These are phyloP conservation scores for Smittia sp. DNA, from an alignment of 2,888 invertebrate genomes.

Conservation along the genomic window DNA sequence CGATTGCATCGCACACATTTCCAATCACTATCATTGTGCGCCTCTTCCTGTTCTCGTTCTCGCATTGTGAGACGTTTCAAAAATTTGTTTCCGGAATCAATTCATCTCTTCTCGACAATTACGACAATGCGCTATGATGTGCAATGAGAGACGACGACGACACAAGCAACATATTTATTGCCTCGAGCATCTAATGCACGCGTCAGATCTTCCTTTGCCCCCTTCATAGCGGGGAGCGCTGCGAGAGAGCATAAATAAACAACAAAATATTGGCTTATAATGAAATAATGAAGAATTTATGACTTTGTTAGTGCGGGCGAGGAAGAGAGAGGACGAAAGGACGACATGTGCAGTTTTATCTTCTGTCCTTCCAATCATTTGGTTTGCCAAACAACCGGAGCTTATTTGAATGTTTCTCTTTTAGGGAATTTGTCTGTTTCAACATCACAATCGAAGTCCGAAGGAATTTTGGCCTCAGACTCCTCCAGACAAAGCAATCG, in stretches of 20 bases:
- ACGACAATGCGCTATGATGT: conserved; percentile 18
- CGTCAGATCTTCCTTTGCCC: conserved; percentile 34
- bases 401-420: conserved; percentile 21
- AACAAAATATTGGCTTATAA: conserved; percentile 42
- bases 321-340: background rate
- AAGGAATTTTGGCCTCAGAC: conserved; percentile 7
- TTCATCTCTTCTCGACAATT: conserved; percentile 1
- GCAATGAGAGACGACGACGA: conserved; percentile 6
- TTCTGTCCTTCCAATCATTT: conserved; percentile 9
- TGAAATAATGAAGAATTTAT: conserved; percentile 41
- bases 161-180: conserved; percentile 39
- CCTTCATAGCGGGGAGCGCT: conserved; percentile 35
- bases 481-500: conserved; percentile 24
- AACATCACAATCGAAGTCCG: conserved; percentile 14
- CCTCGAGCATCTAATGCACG: conserved; percentile 33
- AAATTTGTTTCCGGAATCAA: conserved; percentile 28
- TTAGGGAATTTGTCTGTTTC: conserved; percentile 21
- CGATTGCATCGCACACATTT: background rate
- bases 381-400: conserved; percentile 11
- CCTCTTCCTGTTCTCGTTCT: conserved; percentile 15
- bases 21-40: background rate
- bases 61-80: background rate
- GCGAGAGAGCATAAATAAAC: conserved; percentile 40
- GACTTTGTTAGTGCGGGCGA: background rate
- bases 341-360: conserved; percentile 26